Conservation (phyloP, 2,113 vertebrate species). For the Platysternon megacephalum region DNA sequence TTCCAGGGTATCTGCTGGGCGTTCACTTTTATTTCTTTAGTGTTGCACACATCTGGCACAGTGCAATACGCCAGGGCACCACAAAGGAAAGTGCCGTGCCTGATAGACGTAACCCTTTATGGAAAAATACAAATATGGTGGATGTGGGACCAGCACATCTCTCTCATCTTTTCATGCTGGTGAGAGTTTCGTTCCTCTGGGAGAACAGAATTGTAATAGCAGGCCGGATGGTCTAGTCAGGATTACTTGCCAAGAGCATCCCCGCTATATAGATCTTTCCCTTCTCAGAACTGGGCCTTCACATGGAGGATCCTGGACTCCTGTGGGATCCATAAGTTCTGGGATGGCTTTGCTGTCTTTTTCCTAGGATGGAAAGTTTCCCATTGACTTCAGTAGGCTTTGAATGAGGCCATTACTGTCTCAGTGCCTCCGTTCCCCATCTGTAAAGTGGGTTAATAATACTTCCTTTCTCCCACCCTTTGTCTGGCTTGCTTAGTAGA, state of each 20-base stretch:
- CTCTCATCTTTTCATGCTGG: neutral
- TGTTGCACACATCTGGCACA: constrained; percentile 61
- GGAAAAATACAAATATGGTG: neutral
- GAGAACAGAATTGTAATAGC: neutral
- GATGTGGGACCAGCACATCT: neutral
- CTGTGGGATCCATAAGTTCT: fast-evolving
- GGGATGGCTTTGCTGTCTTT: neutral
- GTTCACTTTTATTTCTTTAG: constrained; percentile 47
- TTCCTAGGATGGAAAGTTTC: neutral
- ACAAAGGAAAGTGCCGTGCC: constrained; percentile 34
- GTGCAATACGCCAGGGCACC: constrained; percentile 59
- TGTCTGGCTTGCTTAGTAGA: neutral
- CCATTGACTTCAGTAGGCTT: neutral
- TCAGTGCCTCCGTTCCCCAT: neutral
- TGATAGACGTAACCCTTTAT: constrained; percentile 63
- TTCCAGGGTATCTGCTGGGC: constrained; percentile 60
- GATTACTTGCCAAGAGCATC: neutral
- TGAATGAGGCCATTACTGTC: neutral
- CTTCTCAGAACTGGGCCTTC: fast-evolving
- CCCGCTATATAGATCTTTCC: neutral
- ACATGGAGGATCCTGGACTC: neutral
- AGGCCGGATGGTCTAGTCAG: neutral
- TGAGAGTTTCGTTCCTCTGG: neutral
- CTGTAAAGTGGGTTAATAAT: neutral
- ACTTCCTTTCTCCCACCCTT: neutral